These are phyloP conservation scores for Allobates femoralis DNA, from an alignment of 2,797 vertebrate genomes.

Conservation along the genomic window DNA sequence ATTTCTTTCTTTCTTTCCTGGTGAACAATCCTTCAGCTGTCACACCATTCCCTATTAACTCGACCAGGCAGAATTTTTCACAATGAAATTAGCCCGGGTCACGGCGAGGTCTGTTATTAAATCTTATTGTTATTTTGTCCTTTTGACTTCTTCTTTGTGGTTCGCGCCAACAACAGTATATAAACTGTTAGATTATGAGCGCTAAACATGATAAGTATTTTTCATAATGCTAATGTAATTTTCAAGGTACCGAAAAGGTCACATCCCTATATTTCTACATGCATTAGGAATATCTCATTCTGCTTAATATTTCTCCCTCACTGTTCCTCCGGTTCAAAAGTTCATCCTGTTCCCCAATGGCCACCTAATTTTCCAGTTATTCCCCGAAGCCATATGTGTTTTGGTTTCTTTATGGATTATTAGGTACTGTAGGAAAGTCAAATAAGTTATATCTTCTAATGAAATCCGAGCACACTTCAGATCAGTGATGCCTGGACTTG, in stretches of 20 bases:
- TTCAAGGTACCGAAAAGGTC: constrained; percentile 79
- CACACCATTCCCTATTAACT: constrained; percentile 77
- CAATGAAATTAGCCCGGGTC: constrained; percentile 77
- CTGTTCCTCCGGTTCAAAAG: constrained; percentile 83
- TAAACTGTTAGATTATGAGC: constrained; percentile 77
- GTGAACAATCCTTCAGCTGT: constrained; percentile 65
- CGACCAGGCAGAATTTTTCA: constrained; percentile 76
- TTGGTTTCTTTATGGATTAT: constrained; percentile 89
- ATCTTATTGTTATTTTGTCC: constrained; percentile 80
- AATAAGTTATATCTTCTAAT: constrained; percentile 87
- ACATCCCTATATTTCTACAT: constrained; percentile 74
- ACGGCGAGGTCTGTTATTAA: constrained; percentile 78
- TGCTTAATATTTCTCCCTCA: constrained; percentile 81
- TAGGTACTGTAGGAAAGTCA: constrained; percentile 85
- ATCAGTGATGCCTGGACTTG: constrained; percentile 80
- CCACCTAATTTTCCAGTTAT: constrained; percentile 88
- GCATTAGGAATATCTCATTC: constrained; percentile 80
- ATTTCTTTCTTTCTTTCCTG: background rate
- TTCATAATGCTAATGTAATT: constrained; percentile 84
- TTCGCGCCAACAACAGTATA: constrained; percentile 75
- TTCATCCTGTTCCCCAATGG: constrained; percentile 85
- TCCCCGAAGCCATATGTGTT: constrained; percentile 87
- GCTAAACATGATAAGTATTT: constrained; percentile 80
- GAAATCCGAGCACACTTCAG: constrained; percentile 83
- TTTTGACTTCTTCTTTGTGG: constrained; percentile 79